Percentiles rank a stretch among this genome's conserved stretches.
phyloP scores from a whole-genome alignment of 2,113 vertebrate genomes.

The Caranx melampygus region DNA sequence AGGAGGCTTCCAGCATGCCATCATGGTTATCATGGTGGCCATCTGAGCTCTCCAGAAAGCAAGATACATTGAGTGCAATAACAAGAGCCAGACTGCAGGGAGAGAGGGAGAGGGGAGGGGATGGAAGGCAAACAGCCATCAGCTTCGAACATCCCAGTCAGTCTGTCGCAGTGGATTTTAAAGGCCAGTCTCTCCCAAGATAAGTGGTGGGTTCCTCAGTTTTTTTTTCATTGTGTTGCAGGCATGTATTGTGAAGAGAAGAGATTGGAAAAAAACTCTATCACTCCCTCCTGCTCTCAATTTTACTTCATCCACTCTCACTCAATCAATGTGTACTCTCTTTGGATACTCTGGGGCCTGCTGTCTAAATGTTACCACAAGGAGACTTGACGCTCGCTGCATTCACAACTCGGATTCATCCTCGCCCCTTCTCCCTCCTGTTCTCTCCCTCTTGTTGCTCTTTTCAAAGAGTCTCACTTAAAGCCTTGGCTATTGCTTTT shows the following conservation, averaged over 20 bases:
- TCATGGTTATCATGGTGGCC: slow-evolving; percentile 68
- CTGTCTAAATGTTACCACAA: slow-evolving; percentile 80
- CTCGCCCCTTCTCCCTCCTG: slow-evolving; percentile 2
- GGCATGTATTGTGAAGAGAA: slow-evolving; percentile 36
- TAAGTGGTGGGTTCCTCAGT: slow-evolving; percentile 36
- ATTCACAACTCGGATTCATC: slow-evolving; percentile 20
- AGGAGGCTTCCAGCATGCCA: slow-evolving; percentile 52
- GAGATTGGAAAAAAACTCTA: slow-evolving; percentile 26
- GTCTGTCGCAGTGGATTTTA: slow-evolving; percentile 63
- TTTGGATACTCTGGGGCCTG: slow-evolving; percentile 56
- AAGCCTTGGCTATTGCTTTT: slow-evolving; percentile 26
- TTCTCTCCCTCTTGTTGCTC: background rate
- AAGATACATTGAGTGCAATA: slow-evolving; percentile 58
- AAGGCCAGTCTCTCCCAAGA: slow-evolving; percentile 61
- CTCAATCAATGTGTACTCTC: slow-evolving; percentile 76
- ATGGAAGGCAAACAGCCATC: slow-evolving; percentile 59
- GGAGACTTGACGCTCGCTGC: slow-evolving; percentile 40
- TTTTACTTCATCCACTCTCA: slow-evolving; percentile 63
- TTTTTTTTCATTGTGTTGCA: slow-evolving; percentile 26
- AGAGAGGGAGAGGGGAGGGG: slow-evolving; percentile 31
- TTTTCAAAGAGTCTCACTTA: slow-evolving; percentile 20
- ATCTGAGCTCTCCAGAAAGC: slow-evolving; percentile 67
- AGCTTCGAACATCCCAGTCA: slow-evolving; percentile 53
- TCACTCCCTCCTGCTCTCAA: slow-evolving; percentile 51
- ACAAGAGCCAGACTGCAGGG: slow-evolving; percentile 61